These are phyloP conservation scores for Argyrosomus japonicus DNA, from an alignment of 2,113 vertebrate species.

Conservation along the genomic window DNA sequence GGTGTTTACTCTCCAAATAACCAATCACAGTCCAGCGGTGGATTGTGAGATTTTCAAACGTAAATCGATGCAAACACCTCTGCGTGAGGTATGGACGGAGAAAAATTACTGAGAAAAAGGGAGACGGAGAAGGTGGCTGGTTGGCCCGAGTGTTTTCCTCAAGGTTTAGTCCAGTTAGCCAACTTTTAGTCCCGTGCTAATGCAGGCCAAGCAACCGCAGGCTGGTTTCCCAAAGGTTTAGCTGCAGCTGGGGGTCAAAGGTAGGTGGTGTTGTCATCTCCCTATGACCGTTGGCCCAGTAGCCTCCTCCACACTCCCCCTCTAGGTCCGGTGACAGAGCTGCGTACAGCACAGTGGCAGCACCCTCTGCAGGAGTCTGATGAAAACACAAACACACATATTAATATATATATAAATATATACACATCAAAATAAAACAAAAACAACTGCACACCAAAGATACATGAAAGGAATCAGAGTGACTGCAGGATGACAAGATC, in stretches of 20 bases:
- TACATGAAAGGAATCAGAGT: conserved; percentile 12
- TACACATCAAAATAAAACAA: neutral
- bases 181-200: conserved; percentile 46
- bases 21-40: conserved; percentile 57
- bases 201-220: conserved; percentile 67
- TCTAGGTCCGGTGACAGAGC: conserved; percentile 75
- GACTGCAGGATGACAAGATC: conserved; percentile 46
- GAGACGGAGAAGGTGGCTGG: conserved; percentile 4
- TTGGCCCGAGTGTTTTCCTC: conserved; percentile 19
- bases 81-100: conserved; percentile 28
- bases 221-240: conserved; percentile 75
- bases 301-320: conserved; percentile 70
- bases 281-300: conserved; percentile 70
- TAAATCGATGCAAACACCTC: conserved; percentile 33
- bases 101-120: conserved; percentile 15
- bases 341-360: conserved; percentile 64
- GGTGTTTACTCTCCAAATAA: conserved; percentile 24
- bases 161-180: conserved; percentile 39
- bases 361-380: conserved; percentile 78
- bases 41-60: conserved; percentile 47
- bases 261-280: conserved; percentile 62
- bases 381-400: neutral
- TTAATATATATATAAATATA: neutral
- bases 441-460: conserved; percentile 4
- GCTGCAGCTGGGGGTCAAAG: conserved; percentile 71